Conservation (phyloP, 2,888 invertebrate species). For the Cryptus viduatorius region DNA sequence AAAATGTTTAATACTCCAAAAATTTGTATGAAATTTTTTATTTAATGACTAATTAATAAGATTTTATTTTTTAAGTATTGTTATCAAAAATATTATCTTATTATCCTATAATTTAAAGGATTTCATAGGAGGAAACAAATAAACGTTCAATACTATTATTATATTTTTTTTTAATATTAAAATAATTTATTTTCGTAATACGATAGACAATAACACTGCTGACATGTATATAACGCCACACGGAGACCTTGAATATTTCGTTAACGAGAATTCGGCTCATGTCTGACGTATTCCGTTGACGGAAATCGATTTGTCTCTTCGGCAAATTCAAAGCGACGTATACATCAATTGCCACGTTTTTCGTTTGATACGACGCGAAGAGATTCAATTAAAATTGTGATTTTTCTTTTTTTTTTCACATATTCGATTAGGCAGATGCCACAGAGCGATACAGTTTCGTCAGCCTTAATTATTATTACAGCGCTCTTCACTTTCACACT, state of each 20-base stretch:
- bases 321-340: constrained; percentile 9
- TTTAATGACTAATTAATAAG: too few relatives aligned
- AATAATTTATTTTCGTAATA: constrained; percentile 82
- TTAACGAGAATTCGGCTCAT: constrained; percentile 53
- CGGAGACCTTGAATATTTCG: constrained; percentile 50
- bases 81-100: too few relatives aligned
- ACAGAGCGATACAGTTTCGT: constrained; percentile 24
- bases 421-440: constrained; percentile 11
- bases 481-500: constrained; percentile 38
- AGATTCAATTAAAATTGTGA: constrained; percentile 21
- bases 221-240: constrained; percentile 72
- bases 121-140: background rate
- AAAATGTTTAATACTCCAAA: too few relatives aligned
- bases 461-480: constrained; percentile 28
- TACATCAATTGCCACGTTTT: constrained; percentile 5
- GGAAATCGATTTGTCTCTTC: constrained; percentile 20
- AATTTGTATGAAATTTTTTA: too few relatives aligned
- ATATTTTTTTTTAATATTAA: constrained; percentile 76
- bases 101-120: too few relatives aligned
- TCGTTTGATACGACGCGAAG: background rate
- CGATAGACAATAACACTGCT: constrained; percentile 80
- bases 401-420: background rate
- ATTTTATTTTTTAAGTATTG: too few relatives aligned
- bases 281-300: constrained; percentile 17
- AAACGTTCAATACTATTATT: background rate